Conservation (phyloP, 1,140 invertebrate species). For the Dinothrombium tinctorium region DNA sequence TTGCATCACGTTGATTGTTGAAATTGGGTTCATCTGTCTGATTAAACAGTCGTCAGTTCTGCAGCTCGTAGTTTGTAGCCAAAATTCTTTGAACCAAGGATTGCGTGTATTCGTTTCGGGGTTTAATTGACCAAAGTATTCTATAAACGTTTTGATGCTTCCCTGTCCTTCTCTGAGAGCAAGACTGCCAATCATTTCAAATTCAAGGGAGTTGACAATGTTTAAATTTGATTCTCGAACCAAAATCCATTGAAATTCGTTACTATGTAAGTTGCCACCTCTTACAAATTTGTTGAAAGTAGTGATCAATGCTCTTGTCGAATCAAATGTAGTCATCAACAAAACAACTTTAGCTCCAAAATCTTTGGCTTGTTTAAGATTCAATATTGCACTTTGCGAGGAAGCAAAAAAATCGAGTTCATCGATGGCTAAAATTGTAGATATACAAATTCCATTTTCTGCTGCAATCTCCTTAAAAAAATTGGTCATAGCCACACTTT, state of each 20-base stretch:
- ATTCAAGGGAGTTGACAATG: slow-evolving; percentile 4
- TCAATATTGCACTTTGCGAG: too few relatives aligned
- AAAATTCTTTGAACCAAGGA: slow-evolving; percentile 24
- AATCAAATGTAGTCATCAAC: background rate
- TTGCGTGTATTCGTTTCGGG: slow-evolving; percentile 19
- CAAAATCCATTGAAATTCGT: background rate
- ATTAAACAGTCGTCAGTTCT: too few relatives aligned
- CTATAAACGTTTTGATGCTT: slow-evolving; percentile 1
- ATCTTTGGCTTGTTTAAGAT: slow-evolving; percentile 1
- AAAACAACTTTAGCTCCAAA: slow-evolving; percentile 8
- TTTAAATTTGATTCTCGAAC: slow-evolving; percentile 7
- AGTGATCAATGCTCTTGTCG: background rate
- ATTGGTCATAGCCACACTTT: background rate
- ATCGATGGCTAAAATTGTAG: slow-evolving; percentile 2
- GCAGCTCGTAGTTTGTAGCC: slow-evolving; percentile 13
- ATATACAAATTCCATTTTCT: slow-evolving; percentile 6
- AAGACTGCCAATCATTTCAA: slow-evolving; percentile 1
- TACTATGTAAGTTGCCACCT: background rate
- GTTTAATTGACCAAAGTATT: slow-evolving; percentile 10
- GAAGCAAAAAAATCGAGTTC: too few relatives aligned
- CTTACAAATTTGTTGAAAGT: slow-evolving; percentile 1
- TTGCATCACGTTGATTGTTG: too few relatives aligned
- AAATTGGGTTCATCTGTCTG: too few relatives aligned
- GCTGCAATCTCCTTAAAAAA: slow-evolving; percentile 3
- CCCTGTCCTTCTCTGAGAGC: slow-evolving; percentile 3